Conservation (phyloP, 2,888 invertebrate genomes). For the Tineola bisselliella region DNA sequence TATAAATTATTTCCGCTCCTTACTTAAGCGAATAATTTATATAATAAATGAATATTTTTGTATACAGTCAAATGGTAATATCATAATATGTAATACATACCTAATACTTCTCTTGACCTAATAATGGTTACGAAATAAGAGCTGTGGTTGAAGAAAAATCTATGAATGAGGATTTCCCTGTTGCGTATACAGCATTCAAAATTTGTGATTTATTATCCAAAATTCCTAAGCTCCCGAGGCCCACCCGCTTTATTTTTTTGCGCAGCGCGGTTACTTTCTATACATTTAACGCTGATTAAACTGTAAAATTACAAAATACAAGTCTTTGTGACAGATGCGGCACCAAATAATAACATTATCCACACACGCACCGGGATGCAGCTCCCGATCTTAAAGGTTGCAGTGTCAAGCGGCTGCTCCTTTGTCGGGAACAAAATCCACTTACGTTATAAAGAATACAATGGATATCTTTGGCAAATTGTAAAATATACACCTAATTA, state of each 20-base stretch:
- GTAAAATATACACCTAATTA: conserved; percentile 66
- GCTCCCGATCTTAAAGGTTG: conserved; percentile 33
- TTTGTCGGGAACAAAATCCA: conserved; percentile 55
- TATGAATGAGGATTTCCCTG: neutral
- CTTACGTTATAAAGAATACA: conserved; percentile 57
- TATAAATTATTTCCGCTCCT: conserved; percentile 59
- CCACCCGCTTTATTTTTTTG: conserved; percentile 28
- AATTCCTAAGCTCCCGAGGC: conserved; percentile 35
- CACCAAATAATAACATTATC: conserved; percentile 62
- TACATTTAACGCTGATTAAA: conserved; percentile 68
- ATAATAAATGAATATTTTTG: conserved; percentile 12
- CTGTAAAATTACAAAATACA: conserved; percentile 64
- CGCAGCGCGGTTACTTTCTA: conserved; percentile 48
- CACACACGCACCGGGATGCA: conserved; percentile 36
- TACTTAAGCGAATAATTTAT: conserved; percentile 49
- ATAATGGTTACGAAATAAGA: no score
- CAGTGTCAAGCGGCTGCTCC: conserved; percentile 47
- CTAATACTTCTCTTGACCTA: conserved; percentile 18
- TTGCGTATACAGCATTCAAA: neutral
- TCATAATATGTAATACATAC: no score
- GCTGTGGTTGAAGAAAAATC: neutral
- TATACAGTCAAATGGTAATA: no score
- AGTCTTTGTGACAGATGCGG: conserved; percentile 65
- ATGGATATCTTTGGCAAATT: conserved; percentile 62
- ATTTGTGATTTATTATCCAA: conserved; percentile 50